phyloP scores from a whole-genome alignment of 2,888 invertebrate genomes.

The Linnaemya vulpina region DNA sequence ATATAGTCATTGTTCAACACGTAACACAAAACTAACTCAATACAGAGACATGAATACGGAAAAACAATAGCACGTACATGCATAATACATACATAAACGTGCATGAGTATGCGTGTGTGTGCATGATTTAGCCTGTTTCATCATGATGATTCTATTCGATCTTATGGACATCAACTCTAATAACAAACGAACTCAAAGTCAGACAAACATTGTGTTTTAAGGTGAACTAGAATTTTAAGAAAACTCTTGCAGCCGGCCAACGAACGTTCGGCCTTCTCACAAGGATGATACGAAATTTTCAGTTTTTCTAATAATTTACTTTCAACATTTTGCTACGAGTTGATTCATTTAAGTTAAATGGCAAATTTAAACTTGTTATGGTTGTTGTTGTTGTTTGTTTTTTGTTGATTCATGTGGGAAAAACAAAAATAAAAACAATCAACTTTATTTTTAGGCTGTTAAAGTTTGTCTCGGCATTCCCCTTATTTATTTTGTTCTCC shows the following conservation, averaged over 20 bases:
- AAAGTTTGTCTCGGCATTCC: constrained; percentile 50
- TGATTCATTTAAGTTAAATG: constrained; percentile 58
- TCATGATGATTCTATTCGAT: constrained; percentile 11
- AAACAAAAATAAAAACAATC: constrained; percentile 29
- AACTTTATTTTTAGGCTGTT: constrained; percentile 61
- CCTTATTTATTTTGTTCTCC: not conserved
- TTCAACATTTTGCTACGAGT: constrained; percentile 55
- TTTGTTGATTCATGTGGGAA: constrained; percentile 44
- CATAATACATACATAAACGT: not conserved
- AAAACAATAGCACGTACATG: constrained; percentile 14
- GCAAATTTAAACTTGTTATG: constrained; percentile 38
- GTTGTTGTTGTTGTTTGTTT: constrained; percentile 24
- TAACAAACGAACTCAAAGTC: constrained; percentile 52
- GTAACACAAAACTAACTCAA: constrained; percentile 44
- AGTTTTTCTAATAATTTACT: constrained; percentile 59
- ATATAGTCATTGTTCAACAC: constrained; percentile 50
- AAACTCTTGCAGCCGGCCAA: constrained; percentile 12
- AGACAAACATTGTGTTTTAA: constrained; percentile 34
- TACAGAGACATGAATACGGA: not conserved
- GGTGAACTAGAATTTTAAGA: constrained; percentile 55
- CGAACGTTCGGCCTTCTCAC: constrained; percentile 22
- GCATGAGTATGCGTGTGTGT: not conserved
- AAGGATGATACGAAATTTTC: constrained; percentile 26
- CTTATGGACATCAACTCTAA: constrained; percentile 33
- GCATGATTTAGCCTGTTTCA: not conserved